Conservation (phyloP, 2,113 vertebrate genomes). For the Arenaria interpres region DNA sequence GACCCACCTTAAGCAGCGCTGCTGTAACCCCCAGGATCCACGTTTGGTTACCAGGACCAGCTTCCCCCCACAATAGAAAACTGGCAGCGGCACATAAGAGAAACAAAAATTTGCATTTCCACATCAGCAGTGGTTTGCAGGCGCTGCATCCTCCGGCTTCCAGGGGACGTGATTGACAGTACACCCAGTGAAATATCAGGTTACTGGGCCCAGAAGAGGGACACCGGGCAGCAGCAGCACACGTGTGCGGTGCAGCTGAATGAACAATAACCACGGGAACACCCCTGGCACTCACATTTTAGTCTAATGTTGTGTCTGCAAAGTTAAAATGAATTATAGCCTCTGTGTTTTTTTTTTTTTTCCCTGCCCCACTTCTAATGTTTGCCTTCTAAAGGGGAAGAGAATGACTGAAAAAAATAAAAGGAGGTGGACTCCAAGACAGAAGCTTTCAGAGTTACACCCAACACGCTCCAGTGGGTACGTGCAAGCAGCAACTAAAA, state of each 20-base stretch:
- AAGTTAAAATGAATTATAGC: too few species aligned
- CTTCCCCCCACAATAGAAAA: neutral
- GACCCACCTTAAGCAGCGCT: neutral
- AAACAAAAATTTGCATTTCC: accelerated
- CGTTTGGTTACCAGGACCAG: accelerated
- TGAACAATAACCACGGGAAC: neutral
- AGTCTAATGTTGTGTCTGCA: too few species aligned
- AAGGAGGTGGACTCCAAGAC: neutral
- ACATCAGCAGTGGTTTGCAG: neutral
- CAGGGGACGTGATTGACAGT: accelerated
- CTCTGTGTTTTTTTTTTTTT: too few species aligned
- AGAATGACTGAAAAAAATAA: accelerated
- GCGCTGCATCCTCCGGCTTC: accelerated
- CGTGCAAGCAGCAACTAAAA: neutral
- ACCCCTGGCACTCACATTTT: accelerated
- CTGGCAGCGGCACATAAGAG: accelerated
- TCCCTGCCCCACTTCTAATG: neutral
- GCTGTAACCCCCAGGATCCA: neutral
- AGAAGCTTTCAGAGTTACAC: neutral
- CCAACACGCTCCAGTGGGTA: accelerated
- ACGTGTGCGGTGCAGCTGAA: neutral
- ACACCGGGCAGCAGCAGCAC: neutral
- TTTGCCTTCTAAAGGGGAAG: neutral
- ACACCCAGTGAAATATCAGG: neutral
- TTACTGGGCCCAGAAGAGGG: accelerated